Evolutionary conservation across 30 jellyfish, hydroid and myxozoan genomes (phyloP), one percentile per base, ranked within the genome.

Genomic region (Aurelia sp.): DNA sequence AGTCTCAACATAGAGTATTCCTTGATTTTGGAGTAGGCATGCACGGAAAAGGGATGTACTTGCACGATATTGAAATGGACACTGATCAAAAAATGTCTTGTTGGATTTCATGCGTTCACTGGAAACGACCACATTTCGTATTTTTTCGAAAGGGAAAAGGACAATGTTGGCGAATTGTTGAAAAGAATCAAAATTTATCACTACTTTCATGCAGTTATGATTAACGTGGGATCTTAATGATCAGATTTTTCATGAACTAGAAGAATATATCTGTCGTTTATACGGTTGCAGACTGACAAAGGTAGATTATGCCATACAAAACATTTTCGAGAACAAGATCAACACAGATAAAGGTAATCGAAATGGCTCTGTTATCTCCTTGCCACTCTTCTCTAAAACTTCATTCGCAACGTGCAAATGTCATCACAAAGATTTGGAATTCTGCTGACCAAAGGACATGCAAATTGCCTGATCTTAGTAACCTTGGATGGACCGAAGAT

Each of bases 41-140:
- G 57, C 76, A 74, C 33, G 22, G 92, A 82, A 73, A 85, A 52
- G 78, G 4, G 9, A 27, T 71, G 22, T 71, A 35, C 63, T 40
- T 71, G 19, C n/a, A 71, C 21, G 27, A 22, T 15, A 71, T 71
- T 16, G 41, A n/a, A 17, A 17, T 11, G 41, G 20, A 13, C 13
- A n/a, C 27, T 17, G 76, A 64, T 19, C 76, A 76, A 75, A 21
- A 85, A 75, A 55, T 61, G 87, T 64, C 47, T 85, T 16, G 40
- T 85, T 22, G 95, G 95, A 11, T 74, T 85, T 35, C 91, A 85
- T 85, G 86, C 95, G 5, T 85, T 85, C 88, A 76, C 80, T 6
- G 81, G 81, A 31, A 70, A 51, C 48, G 78, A 74, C 48, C 48
- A 74, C 81, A 15, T 74, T 74, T 76, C 88, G 9, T 76, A 57